A percentile compares a stretch with the other conserved stretches of the same genome.
These are phyloP conservation scores for Oxycera nigricornis DNA, from an alignment of 2,888 invertebrate genomes.

Conservation along the genomic window DNA sequence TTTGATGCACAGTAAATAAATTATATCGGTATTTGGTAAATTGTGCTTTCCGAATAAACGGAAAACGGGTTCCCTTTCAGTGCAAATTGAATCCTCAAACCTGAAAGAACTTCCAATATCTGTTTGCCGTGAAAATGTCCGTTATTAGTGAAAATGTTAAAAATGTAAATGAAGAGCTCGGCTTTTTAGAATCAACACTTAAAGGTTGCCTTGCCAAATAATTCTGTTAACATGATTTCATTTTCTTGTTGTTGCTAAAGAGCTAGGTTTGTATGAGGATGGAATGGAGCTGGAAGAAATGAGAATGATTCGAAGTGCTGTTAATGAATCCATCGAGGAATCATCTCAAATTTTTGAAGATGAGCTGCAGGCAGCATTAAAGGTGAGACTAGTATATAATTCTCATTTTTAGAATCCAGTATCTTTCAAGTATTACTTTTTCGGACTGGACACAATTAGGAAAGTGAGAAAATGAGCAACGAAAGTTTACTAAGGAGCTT, in stretches of 20 bases:
- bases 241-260: too few relatives aligned
- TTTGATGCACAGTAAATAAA: too few relatives aligned
- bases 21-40: too few relatives aligned
- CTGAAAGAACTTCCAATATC: too few relatives aligned
- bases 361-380: constrained; percentile 17
- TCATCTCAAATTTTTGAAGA: constrained; percentile 21
- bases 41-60: too few relatives aligned
- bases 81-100: too few relatives aligned
- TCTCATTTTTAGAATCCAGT: background rate
- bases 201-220: background rate
- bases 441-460: background rate
- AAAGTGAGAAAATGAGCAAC: constrained; percentile 17
- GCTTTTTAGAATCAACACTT: background rate
- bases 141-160: background rate
- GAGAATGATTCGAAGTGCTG: constrained; percentile 18
- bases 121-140: too few relatives aligned
- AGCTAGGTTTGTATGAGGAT: constrained; percentile 24
- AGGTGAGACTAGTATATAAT: background rate
- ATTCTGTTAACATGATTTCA: too few relatives aligned
- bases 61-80: too few relatives aligned
- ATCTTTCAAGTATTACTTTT: background rate
- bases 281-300: constrained; percentile 36
- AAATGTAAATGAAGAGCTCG: constrained; percentile 13
- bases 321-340: constrained; percentile 30
- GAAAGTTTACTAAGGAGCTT: background rate